Percentiles rank a stretch among this genome's conserved stretches.
phyloP scores from a whole-genome alignment of 2,113 vertebrate genomes.

The Podiceps cristatus region DNA sequence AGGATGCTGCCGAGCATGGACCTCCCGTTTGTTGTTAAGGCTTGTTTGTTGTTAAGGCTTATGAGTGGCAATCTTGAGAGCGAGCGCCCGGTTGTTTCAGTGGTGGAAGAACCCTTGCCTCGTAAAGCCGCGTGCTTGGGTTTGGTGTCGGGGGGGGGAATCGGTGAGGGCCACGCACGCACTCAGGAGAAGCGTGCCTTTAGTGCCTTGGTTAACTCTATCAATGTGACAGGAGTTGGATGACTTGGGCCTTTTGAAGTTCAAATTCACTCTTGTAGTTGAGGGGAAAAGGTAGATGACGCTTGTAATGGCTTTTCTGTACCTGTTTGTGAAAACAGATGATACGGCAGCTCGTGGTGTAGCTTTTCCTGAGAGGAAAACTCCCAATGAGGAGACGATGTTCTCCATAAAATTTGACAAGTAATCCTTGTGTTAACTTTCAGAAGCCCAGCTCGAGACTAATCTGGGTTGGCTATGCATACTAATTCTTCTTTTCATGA shows the following conservation, averaged over 20 bases:
- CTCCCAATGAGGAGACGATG: not conserved
- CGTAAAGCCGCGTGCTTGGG: not conserved
- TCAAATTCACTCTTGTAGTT: not conserved
- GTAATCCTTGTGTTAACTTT: not conserved
- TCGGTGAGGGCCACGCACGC: too few relatives aligned
- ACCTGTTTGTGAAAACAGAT: not conserved
- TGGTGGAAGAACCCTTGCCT: not conserved
- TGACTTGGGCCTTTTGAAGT: not conserved
- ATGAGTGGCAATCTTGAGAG: not conserved
- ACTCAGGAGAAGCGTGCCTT: not conserved
- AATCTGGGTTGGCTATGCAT: fast-evolving
- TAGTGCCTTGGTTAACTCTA: not conserved
- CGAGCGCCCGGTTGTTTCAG: fast-evolving
- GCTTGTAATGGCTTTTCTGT: not conserved
- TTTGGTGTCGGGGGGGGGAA: too few relatives aligned
- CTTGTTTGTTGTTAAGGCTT: too few relatives aligned
- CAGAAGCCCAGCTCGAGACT: not conserved
- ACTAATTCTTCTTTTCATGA: not conserved
- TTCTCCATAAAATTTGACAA: not conserved
- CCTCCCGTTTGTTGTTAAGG: too few relatives aligned
- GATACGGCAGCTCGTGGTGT: not conserved
- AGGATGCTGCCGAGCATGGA: not conserved
- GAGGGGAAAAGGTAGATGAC: not conserved
- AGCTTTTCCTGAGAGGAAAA: not conserved
- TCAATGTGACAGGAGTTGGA: not conserved